Conservation (phyloP, 2,888 invertebrate species). For the Acrobasis suavella region DNA sequence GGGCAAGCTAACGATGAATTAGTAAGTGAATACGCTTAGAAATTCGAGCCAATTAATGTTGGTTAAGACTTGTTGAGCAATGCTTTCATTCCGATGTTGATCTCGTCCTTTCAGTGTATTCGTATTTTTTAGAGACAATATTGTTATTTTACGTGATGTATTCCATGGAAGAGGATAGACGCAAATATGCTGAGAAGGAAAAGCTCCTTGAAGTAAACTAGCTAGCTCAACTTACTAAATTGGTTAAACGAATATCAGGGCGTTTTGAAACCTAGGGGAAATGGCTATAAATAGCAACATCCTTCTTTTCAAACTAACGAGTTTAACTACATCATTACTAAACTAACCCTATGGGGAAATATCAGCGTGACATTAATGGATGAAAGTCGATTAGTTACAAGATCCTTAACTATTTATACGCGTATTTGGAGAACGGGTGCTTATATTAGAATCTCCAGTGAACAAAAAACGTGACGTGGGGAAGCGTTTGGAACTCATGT, state of each 20-base stretch:
- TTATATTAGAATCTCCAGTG: slow-evolving; percentile 8
- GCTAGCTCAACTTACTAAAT: too few species aligned
- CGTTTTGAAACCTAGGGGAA: background rate
- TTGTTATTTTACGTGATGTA: too few species aligned
- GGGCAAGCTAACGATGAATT: slow-evolving; percentile 25
- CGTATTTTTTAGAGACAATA: too few species aligned
- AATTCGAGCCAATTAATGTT: slow-evolving; percentile 22
- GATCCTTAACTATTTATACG: slow-evolving; percentile 20
- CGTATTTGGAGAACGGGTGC: background rate
- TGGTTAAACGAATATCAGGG: too few species aligned
- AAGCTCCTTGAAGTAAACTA: too few species aligned
- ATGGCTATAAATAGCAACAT: slow-evolving; percentile 4
- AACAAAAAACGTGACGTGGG: slow-evolving; percentile 39
- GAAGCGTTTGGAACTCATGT: slow-evolving; percentile 39
- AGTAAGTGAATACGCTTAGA: slow-evolving; percentile 13
- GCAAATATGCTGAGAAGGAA: too few species aligned
- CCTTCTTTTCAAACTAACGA: slow-evolving; percentile 1
- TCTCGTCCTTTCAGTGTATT: background rate
- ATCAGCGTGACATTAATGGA: slow-evolving; percentile 17
- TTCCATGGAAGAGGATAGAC: too few species aligned
- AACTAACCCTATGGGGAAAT: slow-evolving; percentile 7
- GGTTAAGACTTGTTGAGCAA: background rate
- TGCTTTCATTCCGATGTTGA: background rate
- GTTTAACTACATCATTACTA: background rate
- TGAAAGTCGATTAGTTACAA: slow-evolving; percentile 21